These are phyloP conservation scores for Gouania willdenowi DNA, from an alignment of 2,797 vertebrate species.

Conservation along the genomic window DNA sequence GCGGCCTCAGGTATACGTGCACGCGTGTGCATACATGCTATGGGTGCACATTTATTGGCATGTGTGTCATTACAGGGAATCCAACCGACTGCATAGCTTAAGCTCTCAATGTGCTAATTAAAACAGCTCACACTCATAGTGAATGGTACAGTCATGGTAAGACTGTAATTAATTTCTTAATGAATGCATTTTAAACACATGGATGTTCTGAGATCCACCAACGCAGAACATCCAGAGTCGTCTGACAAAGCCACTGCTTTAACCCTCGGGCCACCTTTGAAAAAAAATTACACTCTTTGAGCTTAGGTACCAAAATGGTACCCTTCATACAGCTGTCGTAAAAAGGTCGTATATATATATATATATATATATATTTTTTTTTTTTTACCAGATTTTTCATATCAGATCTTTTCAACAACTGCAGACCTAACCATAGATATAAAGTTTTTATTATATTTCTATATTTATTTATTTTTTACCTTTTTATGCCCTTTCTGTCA, in stretches of 20 bases:
- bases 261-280: too few species aligned
- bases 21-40: background rate
- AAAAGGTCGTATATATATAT: too few species aligned
- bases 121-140: constrained; percentile 58
- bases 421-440: too few species aligned
- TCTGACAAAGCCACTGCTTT: constrained; percentile 28
- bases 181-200: constrained; percentile 52
- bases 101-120: constrained; percentile 67
- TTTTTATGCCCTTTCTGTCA: too few species aligned
- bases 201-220: constrained; percentile 48
- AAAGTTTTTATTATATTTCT: too few species aligned
- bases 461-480: too few species aligned
- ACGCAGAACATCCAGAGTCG: constrained; percentile 45
- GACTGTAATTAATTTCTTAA: constrained; percentile 69
- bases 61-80: constrained; percentile 55
- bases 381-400: too few species aligned
- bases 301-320: too few species aligned
- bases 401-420: too few species aligned
- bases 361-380: too few species aligned
- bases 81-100: constrained; percentile 66
- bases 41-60: constrained; percentile 48
- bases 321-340: too few species aligned
- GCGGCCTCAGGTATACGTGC: background rate
- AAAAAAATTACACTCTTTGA: too few species aligned
- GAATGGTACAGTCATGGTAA: constrained; percentile 37